phyloP scores from a whole-genome alignment of 2,797 vertebrate genomes.

The Linurgus olivaceus region DNA sequence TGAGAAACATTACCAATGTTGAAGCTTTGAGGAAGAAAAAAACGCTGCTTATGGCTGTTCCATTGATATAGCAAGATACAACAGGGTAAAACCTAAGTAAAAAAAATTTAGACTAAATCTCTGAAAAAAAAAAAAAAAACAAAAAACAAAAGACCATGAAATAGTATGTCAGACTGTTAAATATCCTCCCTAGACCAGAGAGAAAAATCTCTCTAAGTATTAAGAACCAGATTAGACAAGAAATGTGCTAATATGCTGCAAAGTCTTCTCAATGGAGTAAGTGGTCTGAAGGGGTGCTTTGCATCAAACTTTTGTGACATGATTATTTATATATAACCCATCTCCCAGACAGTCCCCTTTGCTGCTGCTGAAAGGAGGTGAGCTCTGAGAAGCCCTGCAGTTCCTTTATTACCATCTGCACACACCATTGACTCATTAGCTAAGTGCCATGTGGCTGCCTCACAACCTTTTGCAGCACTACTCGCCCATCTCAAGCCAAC shows the following conservation, averaged over 20 bases:
- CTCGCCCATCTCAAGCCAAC: background rate
- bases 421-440: background rate
- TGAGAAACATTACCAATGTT: background rate
- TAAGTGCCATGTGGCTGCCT: background rate
- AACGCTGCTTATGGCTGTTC: background rate
- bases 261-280: background rate
- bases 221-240: background rate
- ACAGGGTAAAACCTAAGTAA: background rate
- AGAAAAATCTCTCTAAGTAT: background rate
- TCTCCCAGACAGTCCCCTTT: background rate
- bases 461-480: background rate
- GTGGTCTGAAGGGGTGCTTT: background rate
- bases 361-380: background rate
- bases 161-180: background rate
- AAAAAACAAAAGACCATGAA: background rate
- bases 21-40: background rate
- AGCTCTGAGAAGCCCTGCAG: background rate
- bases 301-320: background rate
- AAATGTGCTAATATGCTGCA: background rate
- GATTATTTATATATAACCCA: background rate
- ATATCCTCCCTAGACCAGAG: background rate
- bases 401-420: background rate
- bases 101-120: background rate
- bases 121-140: background rate
- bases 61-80: background rate